Base-by-base conservation (phyloP, 2,113 vertebrate genomes). In the Lepisosteus oculatus region DNA sequence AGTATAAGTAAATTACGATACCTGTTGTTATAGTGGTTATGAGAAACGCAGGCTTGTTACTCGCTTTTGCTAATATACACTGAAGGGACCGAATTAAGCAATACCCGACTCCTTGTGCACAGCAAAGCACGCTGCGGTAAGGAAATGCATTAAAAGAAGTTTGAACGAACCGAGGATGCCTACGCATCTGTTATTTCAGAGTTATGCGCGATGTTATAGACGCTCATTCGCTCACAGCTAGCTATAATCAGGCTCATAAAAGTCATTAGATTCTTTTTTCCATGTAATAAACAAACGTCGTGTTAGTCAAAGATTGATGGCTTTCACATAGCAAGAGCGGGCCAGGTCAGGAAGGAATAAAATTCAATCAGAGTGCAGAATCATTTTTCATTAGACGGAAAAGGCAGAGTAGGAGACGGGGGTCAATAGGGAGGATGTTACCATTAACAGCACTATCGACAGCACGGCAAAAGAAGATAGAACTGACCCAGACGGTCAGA, bases 231-330 rank as follows among this genome's bases (percentile, higher is more conserved):
- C 59, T 55, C 67, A 55, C 67, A 59, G 66, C 72, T 71, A 76
- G 70, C 77, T 77, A 61, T 79, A 82, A 85, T 81, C 83, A 83
- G 78, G 57, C 89, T 89, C 88, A 86, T 89, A 88, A 90, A 89
- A 94, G 88, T 85, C 92, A 89, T 93, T 91, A 88, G 86, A 86
- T 91, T 87, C 89, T 88, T 92, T 29, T 29, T 92, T 89, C 91
- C 84, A 86, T 85, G 87, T 87, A 90, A 91, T 95, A 96, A 98
- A 97, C 94, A 97, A 94, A 94, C 88, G 95, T 95, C 94, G 83
- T 81, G 92, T 95, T 95, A 95, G 93, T 78, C 86, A 77, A 89
- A 94, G 95, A 98, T 95, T 94, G 92, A 97, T 96, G 91, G 90
- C 88, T 89, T 84, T 86, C 88, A 86, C 29, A 29, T 79, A 78